These are phyloP conservation scores for Antheraea pernyi DNA, from an alignment of 1,140 invertebrate species.

Conservation along the genomic window DNA sequence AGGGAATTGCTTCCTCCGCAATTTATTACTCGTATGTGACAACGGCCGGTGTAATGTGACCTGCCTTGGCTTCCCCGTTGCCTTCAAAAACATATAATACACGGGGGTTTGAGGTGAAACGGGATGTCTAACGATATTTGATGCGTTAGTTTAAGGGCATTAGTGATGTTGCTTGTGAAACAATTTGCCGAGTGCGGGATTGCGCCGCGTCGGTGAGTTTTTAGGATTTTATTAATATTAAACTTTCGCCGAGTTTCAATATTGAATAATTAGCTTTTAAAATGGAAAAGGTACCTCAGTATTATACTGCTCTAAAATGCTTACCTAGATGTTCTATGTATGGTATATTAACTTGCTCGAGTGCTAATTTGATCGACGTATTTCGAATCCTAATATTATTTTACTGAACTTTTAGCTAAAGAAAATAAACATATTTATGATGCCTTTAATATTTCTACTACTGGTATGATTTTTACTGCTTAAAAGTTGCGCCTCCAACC, in stretches of 20 bases:
- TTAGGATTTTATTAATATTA: slow-evolving; percentile 12
- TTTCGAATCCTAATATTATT: too few species aligned
- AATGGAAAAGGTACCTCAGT: too few species aligned
- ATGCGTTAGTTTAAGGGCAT: slow-evolving; percentile 51
- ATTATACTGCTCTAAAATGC: too few species aligned
- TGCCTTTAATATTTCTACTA: too few species aligned
- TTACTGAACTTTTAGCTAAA: too few species aligned
- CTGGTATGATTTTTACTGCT: too few species aligned
- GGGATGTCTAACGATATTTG: slow-evolving; percentile 30
- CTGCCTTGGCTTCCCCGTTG: slow-evolving; percentile 16
- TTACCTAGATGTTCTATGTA: too few species aligned
- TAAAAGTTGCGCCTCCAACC: too few species aligned
- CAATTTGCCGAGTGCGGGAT: slow-evolving; percentile 49
- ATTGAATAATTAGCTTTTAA: not conserved
- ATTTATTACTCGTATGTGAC: slow-evolving; percentile 71
- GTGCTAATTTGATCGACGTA: too few species aligned
- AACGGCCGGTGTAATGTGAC: slow-evolving; percentile 35
- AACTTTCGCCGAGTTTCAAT: not conserved
- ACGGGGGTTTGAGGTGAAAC: not conserved
- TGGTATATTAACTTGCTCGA: too few species aligned
- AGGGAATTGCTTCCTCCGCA: slow-evolving; percentile 46
- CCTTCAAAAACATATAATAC: not conserved
- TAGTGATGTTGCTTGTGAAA: slow-evolving; percentile 59
- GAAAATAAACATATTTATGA: not conserved
- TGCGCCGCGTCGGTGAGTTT: slow-evolving; percentile 28